A percentile compares a stretch with the other conserved stretches of the same genome.
These are phyloP conservation scores for Dynastes grantii DNA, from an alignment of 2,888 invertebrate genomes.

Conservation along the genomic window DNA sequence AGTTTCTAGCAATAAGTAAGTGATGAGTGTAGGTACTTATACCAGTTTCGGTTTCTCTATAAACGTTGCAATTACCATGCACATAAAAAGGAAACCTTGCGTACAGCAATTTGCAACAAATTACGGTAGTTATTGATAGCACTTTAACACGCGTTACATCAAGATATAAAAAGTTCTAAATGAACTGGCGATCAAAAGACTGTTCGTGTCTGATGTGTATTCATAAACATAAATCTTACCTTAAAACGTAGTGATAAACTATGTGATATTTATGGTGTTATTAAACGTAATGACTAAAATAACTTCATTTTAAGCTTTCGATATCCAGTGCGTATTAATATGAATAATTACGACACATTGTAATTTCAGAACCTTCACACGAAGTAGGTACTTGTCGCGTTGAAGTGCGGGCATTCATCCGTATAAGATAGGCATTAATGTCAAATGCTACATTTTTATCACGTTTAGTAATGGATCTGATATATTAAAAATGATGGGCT, in stretches of 20 bases:
- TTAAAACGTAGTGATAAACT: conserved; percentile 33
- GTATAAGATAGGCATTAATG: no score
- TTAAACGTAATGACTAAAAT: conserved; percentile 39
- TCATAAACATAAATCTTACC: conserved; percentile 28
- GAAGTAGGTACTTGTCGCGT: not conserved
- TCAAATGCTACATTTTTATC: no score
- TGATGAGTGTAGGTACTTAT: no score
- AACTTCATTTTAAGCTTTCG: conserved; percentile 32
- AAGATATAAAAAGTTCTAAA: conserved; percentile 36
- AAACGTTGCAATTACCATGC: not conserved
- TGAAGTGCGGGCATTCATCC: no score
- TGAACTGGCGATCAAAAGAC: conserved; percentile 24
- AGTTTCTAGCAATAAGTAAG: no score
- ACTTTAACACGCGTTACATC: conserved; percentile 40
- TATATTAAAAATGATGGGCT: no score
- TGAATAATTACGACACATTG: conserved; percentile 13
- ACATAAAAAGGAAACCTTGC: not conserved
- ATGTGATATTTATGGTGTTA: conserved; percentile 31
- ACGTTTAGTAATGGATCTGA: no score
- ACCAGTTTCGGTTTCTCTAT: conserved; percentile 8
- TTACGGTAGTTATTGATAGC: conserved; percentile 36
- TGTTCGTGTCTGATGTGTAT: conserved; percentile 30
- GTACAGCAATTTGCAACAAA: conserved; percentile 20
- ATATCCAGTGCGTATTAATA: not conserved
- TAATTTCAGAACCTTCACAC: not conserved